Evolutionary conservation across 2,888 invertebrate genomes (phyloP), one percentile per base, ranked within the genome.

Genomic region (Polydrusus pterygomalis): DNA sequence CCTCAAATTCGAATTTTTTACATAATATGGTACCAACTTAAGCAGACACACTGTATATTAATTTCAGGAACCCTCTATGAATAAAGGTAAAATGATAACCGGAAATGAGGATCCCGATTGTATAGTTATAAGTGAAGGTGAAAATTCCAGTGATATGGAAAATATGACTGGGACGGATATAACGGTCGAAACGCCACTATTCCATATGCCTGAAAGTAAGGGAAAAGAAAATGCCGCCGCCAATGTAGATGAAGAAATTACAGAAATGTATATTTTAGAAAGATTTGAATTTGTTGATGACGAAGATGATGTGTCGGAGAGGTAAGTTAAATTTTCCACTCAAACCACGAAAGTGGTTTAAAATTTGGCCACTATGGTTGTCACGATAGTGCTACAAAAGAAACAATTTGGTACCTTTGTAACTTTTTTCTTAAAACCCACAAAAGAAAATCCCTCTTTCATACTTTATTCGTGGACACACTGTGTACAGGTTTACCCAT

Each of bases 201-300:
- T 10, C 11, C 6, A 11, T 20, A 9, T 51, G 13, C 7, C 9
- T 20, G 11, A 18, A n/a, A 43, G 13, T 43, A 13, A 3, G 9
- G 3, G 17, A 20, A 20, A 13, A 8, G 51, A 20, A 2, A 18
- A 49, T 25, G 0, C 6, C 25, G 0, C 20, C 2, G 20, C 17
- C 2, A 20, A 20, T 8, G 9, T 51, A 13, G 1, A 20, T 17
- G 18, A 51, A 9, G 20, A 20, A 49, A 49, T 51, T 9, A 51
- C 51, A n/a, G 54, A 54, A 25, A 18, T 11, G 11, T 11, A 20
- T 20, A 20, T 20, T 51, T 9, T 51, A 51, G 17, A 25, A 54
- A 25, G 30, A 1, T 30, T 30, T 54, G n/a, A 54, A 25, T n/a
- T 54, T 54, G n/a, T 25, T n/a, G 54, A 54, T n/a, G 54, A 54